These are phyloP conservation scores for Lophochroa leadbeateri DNA, from an alignment of 2,113 vertebrate species.

Conservation along the genomic window DNA sequence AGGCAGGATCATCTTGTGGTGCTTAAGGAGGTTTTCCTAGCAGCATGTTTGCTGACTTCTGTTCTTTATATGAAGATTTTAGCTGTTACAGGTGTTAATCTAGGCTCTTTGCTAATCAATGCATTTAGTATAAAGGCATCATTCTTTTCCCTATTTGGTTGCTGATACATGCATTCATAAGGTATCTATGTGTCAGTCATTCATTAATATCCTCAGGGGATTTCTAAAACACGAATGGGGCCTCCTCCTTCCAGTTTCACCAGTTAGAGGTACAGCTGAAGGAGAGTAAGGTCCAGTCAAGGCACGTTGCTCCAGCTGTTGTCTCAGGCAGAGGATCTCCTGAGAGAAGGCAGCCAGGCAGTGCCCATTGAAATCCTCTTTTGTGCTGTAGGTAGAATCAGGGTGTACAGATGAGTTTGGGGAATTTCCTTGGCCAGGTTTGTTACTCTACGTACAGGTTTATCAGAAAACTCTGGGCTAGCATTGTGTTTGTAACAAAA, in stretches of 20 bases:
- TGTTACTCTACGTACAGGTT: fast-evolving
- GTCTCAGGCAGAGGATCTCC: neutral
- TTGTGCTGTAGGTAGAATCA: neutral
- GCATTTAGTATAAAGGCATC: neutral
- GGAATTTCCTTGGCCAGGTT: neutral
- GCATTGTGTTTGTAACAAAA: neutral
- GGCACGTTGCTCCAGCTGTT: neutral
- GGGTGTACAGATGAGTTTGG: neutral
- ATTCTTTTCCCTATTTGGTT: neutral
- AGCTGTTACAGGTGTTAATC: neutral
- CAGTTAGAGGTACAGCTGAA: neutral
- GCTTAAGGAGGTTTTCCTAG: neutral
- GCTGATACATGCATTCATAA: neutral
- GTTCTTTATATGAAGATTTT: neutral
- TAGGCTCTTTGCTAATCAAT: neutral
- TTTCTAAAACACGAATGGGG: neutral
- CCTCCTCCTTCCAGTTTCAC: neutral
- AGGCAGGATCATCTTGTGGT: neutral
- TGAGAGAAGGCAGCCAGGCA: neutral
- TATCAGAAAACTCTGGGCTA: neutral
- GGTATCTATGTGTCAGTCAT: neutral
- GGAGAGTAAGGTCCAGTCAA: neutral
- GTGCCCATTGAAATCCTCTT: neutral
- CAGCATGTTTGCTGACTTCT: neutral
- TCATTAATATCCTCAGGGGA: neutral